Conservation (phyloP, 1,140 invertebrate genomes). For the Teleopsis dalmanni region DNA sequence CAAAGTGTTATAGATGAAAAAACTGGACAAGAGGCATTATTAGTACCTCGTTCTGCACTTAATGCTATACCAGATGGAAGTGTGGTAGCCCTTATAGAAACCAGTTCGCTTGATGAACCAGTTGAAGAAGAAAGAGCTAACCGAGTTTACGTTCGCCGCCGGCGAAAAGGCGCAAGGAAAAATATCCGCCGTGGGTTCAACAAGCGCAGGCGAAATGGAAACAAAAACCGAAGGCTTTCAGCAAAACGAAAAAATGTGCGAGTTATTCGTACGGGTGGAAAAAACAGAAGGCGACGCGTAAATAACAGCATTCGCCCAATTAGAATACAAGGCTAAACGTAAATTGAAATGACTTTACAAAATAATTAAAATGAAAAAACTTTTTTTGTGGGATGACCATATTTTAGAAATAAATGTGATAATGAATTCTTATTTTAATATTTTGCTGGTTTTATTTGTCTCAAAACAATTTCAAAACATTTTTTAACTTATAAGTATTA, state of each 20-base stretch:
- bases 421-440: too few relatives aligned
- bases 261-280: slow-evolving; percentile 8
- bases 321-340: slow-evolving; percentile 16
- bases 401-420: too few relatives aligned
- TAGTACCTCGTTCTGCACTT: slow-evolving; percentile 34
- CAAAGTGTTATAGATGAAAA: slow-evolving; percentile 39
- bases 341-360: too few relatives aligned
- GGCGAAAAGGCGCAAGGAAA: slow-evolving; percentile 25
- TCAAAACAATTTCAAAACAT: too few relatives aligned
- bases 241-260: slow-evolving; percentile 10
- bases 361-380: slow-evolving; percentile 20
- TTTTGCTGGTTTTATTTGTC: too few relatives aligned
- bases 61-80: slow-evolving; percentile 39
- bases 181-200: slow-evolving; percentile 18
- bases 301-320: slow-evolving; percentile 3
- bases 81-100: slow-evolving; percentile 36
- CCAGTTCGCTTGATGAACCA: slow-evolving; percentile 12
- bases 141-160: slow-evolving; percentile 33
- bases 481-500: too few relatives aligned
- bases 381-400: too few relatives aligned
- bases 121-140: slow-evolving; percentile 30
- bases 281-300: slow-evolving; percentile 2
- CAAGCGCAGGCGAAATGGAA: slow-evolving; percentile 15
- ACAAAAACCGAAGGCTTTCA: slow-evolving; percentile 19
- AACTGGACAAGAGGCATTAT: slow-evolving; percentile 31